A percentile compares a stretch with the other conserved stretches of the same genome.
phyloP scores from a whole-genome alignment of 2,797 vertebrate genomes.

The Taenioides sp. region DNA sequence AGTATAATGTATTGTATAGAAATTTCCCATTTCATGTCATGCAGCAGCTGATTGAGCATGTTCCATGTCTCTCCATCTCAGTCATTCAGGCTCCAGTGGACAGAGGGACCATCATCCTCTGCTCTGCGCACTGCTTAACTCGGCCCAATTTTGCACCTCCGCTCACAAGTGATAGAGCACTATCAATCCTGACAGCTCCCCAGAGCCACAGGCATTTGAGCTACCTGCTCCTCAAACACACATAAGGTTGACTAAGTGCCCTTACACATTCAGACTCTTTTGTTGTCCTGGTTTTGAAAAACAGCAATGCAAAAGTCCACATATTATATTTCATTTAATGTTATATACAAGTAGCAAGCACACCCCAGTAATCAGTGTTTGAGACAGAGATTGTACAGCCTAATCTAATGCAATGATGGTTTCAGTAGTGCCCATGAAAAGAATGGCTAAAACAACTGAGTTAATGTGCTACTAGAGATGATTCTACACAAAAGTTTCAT shows the following conservation, averaged over 20 bases:
- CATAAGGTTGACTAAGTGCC: conserved; percentile 1
- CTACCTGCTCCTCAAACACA: conserved; percentile 40
- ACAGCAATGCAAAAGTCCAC: background rate
- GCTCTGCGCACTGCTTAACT: conserved; percentile 70
- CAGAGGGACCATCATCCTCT: conserved; percentile 73
- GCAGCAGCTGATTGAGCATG: conserved; percentile 62
- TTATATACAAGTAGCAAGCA: background rate
- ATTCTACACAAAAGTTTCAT: conserved; percentile 50
- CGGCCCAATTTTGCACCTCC: conserved; percentile 79
- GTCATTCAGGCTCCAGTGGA: conserved; percentile 71
- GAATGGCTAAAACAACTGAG: background rate
- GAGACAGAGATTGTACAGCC: background rate
- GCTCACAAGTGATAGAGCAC: conserved; percentile 79
- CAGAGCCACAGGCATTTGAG: conserved; percentile 76
- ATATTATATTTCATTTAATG: background rate
- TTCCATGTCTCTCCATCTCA: conserved; percentile 67
- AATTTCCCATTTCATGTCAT: conserved; percentile 60
- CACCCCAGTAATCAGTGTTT: background rate
- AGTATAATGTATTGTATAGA: conserved; percentile 36
- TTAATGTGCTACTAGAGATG: background rate
- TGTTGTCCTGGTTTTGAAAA: conserved; percentile 3
- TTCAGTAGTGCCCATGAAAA: background rate
- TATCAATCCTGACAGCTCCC: conserved; percentile 83
- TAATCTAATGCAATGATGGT: background rate
- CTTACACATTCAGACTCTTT: conserved; percentile 2